Percentiles rank a stretch among this genome's conserved stretches.
These are phyloP conservation scores for Rhagoletis zephyria DNA, from an alignment of 1,140 invertebrate genomes.

Conservation along the genomic window DNA sequence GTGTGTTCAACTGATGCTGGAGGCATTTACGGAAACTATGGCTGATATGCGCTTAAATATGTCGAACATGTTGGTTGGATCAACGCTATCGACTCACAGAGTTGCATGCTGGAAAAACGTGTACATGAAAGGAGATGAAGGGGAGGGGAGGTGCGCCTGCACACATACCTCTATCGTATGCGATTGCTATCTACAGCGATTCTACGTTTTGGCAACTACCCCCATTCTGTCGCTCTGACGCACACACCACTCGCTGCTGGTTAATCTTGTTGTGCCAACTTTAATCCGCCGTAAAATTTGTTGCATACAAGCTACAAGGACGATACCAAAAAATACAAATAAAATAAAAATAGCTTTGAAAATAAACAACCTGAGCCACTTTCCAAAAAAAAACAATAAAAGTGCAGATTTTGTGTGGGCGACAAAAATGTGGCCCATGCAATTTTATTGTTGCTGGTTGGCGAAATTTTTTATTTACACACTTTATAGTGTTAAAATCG, in stretches of 20 bases:
- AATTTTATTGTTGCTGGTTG: background rate
- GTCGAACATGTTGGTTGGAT: conserved; percentile 43
- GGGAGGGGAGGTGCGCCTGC: background rate
- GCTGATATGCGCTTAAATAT: conserved; percentile 37
- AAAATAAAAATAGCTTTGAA: no score
- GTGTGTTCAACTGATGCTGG: background rate
- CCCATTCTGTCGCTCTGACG: background rate
- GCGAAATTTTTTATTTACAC: background rate
- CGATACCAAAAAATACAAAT: background rate
- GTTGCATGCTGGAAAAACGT: background rate
- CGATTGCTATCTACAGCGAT: background rate
- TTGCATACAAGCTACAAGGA: conserved; percentile 18
- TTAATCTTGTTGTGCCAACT: conserved; percentile 59
- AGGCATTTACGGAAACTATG: conserved; percentile 30
- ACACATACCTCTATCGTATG: no score
- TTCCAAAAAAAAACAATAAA: conserved; percentile 19
- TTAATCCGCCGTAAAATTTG: conserved; percentile 57
- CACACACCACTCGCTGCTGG: background rate
- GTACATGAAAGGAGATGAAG: background rate
- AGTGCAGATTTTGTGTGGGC: background rate
- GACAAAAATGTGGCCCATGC: conserved; percentile 26
- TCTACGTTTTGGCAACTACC: background rate
- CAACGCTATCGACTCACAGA: background rate
- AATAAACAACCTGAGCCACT: background rate
- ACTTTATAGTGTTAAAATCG: conserved; percentile 10